Base-by-base conservation (phyloP, 2,113 vertebrate species). In the Illadopsis cleaveri region DNA sequence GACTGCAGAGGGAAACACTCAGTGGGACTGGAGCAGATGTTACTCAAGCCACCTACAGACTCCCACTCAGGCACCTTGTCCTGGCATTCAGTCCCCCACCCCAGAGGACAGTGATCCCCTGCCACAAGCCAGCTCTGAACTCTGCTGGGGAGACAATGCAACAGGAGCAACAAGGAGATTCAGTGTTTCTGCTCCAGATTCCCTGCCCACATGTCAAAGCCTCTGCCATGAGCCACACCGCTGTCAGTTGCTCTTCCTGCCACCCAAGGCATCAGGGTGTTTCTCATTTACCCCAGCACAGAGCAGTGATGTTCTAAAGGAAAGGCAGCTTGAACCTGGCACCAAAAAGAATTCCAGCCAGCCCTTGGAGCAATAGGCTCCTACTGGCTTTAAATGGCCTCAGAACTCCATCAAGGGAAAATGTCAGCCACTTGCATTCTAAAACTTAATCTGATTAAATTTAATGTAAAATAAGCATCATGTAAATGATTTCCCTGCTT, bases 381-480 rank as follows among this genome's bases (percentile, higher is more conserved):
- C 84, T 81, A 60, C 61, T 1, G 13, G 48, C 83, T 93, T 94
- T 92, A 75, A 83, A 89, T 15, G n/a, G 48, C 69, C 62, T 97
- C 96, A 93, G 90, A 96, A 80, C 66, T 60, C 35, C 64, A 87
- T 27, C 54, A 87, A 73, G 25, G 7, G 27, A 72, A 97, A 94
- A 62, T 6, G n/a, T 42, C 86, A 92, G 88, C 70, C 28, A 2
- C n/a, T 1, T 12, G 33, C 28, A 62, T 44, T 50, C 65, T 81
- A 50, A 89, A 97, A 89, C 53, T 86, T 93, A 38, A 93, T 50
- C 58, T 71, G 82, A 88, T 80, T 94, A 96, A 83, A 54, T 69
- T 1, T 45, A 28, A 79, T 82, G 69, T 73, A 65, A 72, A 65
- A 57, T 33, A 80, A 23, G 40, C 30, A 51, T 3, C 8, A 57